These are phyloP conservation scores for Eonycteris spelaea DNA, from an alignment of 2,113 vertebrate species.

Conservation along the genomic window DNA sequence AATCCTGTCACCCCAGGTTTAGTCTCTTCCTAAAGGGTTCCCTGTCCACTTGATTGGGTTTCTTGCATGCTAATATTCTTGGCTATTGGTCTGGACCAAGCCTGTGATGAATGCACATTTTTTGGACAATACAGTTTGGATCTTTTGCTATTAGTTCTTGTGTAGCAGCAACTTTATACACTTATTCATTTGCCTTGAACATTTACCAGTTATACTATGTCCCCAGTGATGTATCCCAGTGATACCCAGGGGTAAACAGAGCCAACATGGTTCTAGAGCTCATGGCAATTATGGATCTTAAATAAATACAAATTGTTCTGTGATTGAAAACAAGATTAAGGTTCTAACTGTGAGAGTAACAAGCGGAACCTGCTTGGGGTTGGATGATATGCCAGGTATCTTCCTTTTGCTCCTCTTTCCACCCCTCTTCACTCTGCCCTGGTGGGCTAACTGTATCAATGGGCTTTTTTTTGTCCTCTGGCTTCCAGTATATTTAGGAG, in stretches of 20 bases:
- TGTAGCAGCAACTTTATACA: neutral
- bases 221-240: neutral
- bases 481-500: neutral
- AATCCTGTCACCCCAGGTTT: neutral
- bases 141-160: neutral
- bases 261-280: neutral
- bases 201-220: neutral
- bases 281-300: neutral
- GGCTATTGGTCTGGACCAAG: neutral
- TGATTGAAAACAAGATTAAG: neutral
- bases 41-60: neutral
- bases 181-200: neutral
- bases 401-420: neutral
- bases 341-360: neutral
- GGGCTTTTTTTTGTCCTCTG: neutral
- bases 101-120: neutral
- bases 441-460: neutral
- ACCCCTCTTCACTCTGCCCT: neutral
- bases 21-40: neutral
- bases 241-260: neutral
- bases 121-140: neutral
- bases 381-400: neutral
- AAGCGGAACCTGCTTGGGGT: neutral
- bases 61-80: neutral
- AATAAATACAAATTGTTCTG: neutral